These are phyloP conservation scores for Streptopelia turtur DNA, from an alignment of 2,797 vertebrate genomes.

Conservation along the genomic window DNA sequence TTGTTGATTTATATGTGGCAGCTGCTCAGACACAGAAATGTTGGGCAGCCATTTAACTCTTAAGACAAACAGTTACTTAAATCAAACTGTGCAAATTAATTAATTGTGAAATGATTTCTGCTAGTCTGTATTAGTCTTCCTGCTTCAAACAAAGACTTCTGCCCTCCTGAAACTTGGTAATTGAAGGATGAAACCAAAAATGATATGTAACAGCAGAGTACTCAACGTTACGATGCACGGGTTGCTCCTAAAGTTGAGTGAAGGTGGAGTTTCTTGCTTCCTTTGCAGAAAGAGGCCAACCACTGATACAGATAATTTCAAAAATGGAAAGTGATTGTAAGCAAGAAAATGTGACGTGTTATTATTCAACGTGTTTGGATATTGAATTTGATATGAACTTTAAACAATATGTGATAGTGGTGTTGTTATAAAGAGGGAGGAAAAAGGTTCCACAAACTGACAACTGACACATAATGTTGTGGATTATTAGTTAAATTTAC, in stretches of 20 bases:
- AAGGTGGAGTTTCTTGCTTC: background rate
- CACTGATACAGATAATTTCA: background rate
- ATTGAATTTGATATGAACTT: background rate
- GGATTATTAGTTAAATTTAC: background rate
- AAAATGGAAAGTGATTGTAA: background rate
- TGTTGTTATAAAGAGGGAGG: too few species aligned
- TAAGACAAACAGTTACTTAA: background rate
- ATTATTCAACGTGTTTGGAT: background rate
- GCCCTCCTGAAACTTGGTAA: background rate
- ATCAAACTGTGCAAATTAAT: background rate
- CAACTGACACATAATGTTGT: background rate
- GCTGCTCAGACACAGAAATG: background rate
- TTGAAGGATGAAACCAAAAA: background rate
- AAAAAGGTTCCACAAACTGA: background rate
- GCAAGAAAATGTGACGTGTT: background rate
- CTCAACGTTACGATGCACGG: rapidly evolving
- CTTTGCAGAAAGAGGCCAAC: background rate
- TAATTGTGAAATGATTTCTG: background rate
- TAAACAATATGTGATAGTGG: background rate
- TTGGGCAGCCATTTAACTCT: background rate
- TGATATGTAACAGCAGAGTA: too few species aligned
- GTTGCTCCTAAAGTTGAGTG: background rate
- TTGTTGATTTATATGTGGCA: background rate
- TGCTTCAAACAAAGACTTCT: background rate
- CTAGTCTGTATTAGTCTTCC: background rate